A percentile compares a stretch with the other conserved stretches of the same genome.
Conservation (phyloP, 2,888 invertebrate species). For the Agriotes lineatus region DNA sequence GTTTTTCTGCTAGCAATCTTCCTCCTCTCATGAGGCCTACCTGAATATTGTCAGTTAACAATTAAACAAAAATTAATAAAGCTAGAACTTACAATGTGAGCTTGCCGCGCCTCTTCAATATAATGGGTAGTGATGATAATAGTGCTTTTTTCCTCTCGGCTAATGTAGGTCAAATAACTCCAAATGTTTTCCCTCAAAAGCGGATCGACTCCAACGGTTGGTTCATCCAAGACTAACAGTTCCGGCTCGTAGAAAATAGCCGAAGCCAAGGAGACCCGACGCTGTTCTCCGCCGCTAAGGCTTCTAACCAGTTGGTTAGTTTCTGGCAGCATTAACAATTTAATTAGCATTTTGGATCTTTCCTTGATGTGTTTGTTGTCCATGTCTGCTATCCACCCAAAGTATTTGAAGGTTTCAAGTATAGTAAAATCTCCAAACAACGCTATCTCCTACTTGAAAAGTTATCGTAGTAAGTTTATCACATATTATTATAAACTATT, state of each 20-base stretch:
- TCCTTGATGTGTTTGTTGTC: slow-evolving; percentile 57
- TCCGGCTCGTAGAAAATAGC: slow-evolving; percentile 91
- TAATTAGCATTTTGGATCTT: not conserved
- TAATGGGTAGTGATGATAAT: slow-evolving; percentile 91
- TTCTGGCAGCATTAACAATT: slow-evolving; percentile 56
- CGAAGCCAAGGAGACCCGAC: slow-evolving; percentile 89
- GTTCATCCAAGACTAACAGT: slow-evolving; percentile 91
- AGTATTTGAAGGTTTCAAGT: slow-evolving; percentile 62
- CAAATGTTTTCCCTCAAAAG: slow-evolving; percentile 87
- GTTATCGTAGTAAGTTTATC: too few species aligned
- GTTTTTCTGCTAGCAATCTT: slow-evolving; percentile 84
- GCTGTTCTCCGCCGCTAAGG: slow-evolving; percentile 90
- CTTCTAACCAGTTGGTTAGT: slow-evolving; percentile 71
- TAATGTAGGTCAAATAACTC: slow-evolving; percentile 86
- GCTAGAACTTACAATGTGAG: slow-evolving; percentile 77
- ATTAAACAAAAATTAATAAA: not conserved
- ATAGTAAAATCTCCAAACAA: slow-evolving; percentile 65
- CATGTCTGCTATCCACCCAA: slow-evolving; percentile 63
- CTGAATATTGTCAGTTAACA: slow-evolving; percentile 67
- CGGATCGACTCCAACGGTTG: slow-evolving; percentile 94
- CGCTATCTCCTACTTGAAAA: slow-evolving; percentile 62
- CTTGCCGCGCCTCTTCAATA: slow-evolving; percentile 88
- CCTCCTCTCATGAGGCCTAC: slow-evolving; percentile 89
- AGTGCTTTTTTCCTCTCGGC: slow-evolving; percentile 80
- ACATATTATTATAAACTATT: too few species aligned